Base-by-base conservation (phyloP, 1,140 invertebrate genomes). In the Macrocentrus cingulum region DNA sequence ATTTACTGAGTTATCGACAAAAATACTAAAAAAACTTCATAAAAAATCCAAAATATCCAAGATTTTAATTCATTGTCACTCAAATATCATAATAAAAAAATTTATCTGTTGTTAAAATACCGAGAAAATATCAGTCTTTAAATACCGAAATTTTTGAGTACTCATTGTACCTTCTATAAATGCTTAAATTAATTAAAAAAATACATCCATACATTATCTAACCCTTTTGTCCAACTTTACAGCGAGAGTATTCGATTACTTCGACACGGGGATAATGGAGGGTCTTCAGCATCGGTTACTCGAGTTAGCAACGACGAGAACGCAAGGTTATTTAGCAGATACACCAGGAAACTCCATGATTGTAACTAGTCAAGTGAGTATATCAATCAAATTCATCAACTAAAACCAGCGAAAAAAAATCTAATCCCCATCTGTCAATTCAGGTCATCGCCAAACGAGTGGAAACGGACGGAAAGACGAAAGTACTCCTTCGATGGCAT, bases 211-310 rank as follows among this genome's bases (percentile, higher is more conserved):
- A n/a, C n/a, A n/a, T n/a, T n/a, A n/a, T n/a, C n/a, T n/a, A n/a
- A n/a, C n/a, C n/a, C n/a, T n/a, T 51, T 2, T 34, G 20, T 2
- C 2, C 2, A 54, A 20, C 8, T 42, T 76, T 79, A 13, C 65
- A 84, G 91, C 90, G 54, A 86, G 90, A 49, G 86, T 90, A 82
- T 91, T 92, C 71, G 92, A 95, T 77, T 94, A 90, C 76, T 91
- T 94, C 74, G 92, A 95, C 75, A 79, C 88, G 53, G 89, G 91
- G 25, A 88, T 91, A 50, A 94, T 94, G 92, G 91, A 94, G 75
- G 87, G 88, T 16, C 80, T 95, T 11, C 88, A 91, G 71, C 87
- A 89, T 69, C 83, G 85, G 60, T 72, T 91, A 53, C 71, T 85
- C 41, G 79, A 80, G 56, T 67, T 85, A 60, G 85, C 85, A 15